phyloP scores from a whole-genome alignment of 2,888 invertebrate species.

The Schizaphis graminum region DNA sequence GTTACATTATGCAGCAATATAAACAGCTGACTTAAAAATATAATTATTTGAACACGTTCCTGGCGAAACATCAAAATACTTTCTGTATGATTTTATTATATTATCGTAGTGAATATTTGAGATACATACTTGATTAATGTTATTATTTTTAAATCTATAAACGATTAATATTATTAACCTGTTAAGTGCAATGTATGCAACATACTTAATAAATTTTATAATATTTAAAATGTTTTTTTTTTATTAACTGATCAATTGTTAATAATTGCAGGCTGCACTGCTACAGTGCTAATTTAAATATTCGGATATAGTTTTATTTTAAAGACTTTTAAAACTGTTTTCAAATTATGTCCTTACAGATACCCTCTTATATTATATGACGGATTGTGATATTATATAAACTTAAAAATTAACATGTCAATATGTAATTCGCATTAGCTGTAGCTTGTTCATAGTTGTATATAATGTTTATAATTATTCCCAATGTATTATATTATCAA shows the following conservation, averaged over 20 bases:
- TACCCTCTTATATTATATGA: neutral
- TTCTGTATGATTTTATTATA: neutral
- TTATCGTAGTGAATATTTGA: neutral
- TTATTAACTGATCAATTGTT: neutral
- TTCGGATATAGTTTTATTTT: neutral
- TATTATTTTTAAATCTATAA: neutral
- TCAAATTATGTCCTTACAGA: neutral
- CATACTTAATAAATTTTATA: neutral
- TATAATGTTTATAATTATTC: no score
- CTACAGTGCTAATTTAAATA: neutral
- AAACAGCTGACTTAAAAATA: neutral
- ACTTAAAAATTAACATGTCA: neutral
- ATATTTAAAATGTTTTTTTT: neutral
- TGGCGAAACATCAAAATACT: neutral
- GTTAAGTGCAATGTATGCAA: neutral
- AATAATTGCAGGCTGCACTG: neutral
- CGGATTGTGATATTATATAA: neutral
- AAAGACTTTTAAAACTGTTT: neutral
- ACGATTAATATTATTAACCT: neutral
- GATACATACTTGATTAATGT: neutral
- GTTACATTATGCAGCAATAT: neutral
- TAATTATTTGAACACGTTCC: neutral
- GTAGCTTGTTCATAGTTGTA: neutral
- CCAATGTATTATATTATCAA: neutral
- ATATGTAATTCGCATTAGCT: neutral